phyloP scores from a whole-genome alignment of 2,797 vertebrate genomes.

The Sebastes trivittatus region DNA sequence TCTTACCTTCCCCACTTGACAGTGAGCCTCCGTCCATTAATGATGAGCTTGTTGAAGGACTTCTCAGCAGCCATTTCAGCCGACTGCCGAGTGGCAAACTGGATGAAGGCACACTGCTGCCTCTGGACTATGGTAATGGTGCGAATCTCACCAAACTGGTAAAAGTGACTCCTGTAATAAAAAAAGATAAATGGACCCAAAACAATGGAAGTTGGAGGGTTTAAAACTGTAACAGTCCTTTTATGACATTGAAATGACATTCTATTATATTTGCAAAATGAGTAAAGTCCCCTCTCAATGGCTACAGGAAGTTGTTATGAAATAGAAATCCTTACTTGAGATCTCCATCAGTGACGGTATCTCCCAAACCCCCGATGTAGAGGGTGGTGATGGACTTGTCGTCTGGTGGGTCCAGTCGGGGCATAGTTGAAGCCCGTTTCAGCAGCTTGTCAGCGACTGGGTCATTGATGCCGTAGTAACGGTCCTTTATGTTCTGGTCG shows the following conservation, averaged over 20 bases:
- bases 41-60: constrained; percentile 98
- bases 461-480: constrained; percentile 98
- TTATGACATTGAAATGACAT: background rate
- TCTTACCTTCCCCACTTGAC: constrained; percentile 98
- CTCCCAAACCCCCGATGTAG: constrained; percentile 95
- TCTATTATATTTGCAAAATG: background rate
- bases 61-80: constrained; percentile 97
- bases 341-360: constrained; percentile 94
- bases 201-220: background rate
- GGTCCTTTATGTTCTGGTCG: constrained; percentile 99
- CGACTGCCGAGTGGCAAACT: constrained; percentile 94
- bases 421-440: constrained; percentile 97
- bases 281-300: fast-evolving
- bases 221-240: background rate
- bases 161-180: constrained; percentile 92
- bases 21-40: constrained; percentile 94
- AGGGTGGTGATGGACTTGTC: constrained; percentile 96
- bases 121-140: constrained; percentile 96
- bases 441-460: constrained; percentile 97
- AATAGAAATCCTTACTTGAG: constrained; percentile 84
- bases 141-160: constrained; percentile 98
- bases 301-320: background rate
- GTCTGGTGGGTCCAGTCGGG: constrained; percentile 94
- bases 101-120: constrained; percentile 98
- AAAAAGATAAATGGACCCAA: background rate